Evolutionary conservation across 2,113 vertebrate species (phyloP), one percentile per base, ranked within the genome.

Genomic region (Polypterus bichir): DNA sequence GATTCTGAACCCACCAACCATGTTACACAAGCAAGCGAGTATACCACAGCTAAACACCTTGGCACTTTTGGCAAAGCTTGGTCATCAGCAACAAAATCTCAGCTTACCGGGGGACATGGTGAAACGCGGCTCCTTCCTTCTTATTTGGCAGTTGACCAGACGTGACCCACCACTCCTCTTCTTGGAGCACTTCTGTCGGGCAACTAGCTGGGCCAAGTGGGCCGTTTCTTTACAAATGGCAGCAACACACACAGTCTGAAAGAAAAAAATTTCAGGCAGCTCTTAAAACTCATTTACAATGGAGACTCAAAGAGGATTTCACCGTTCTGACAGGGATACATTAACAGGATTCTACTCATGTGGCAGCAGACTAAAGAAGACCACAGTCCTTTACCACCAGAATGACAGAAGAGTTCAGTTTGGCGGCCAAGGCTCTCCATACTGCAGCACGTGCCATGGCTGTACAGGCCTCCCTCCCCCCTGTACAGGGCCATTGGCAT

Each of bases 131-230:
- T 76, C 80, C 76, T 89, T 94, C 63, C 86, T 70, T 74, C 92
- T 89, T 88, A 93, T 90, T 64, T 76, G 87, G 77, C 86, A 94
- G 71, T 90, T 94, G 63, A 93, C 83, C 10, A 92, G 68, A 5
- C 86, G 77, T 27, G 79, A 79, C 8, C 47, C 58, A 9, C 88
- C 86, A 0, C 73, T 71, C 65, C 84, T 88, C 74, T 81, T 94
- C 74, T 94, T 96, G 6, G 84, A 79, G 68, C 68, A 83, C 67
- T 79, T 89, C 78, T 97, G 93, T 10, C 75, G 80, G 44, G 92
- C 87, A 62, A 97, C 92, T 57, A 97, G 75, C 64, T 93, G 86
- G 62, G 94, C 89, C 46, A 96, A 88, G 65, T 85, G 81, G 48
- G 80, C 79, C 0, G 92, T 97, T 68, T 94, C 91, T 49, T 76